Conservation (phyloP, 1,140 invertebrate species). For the Trichomalopsis sarcophagae region DNA sequence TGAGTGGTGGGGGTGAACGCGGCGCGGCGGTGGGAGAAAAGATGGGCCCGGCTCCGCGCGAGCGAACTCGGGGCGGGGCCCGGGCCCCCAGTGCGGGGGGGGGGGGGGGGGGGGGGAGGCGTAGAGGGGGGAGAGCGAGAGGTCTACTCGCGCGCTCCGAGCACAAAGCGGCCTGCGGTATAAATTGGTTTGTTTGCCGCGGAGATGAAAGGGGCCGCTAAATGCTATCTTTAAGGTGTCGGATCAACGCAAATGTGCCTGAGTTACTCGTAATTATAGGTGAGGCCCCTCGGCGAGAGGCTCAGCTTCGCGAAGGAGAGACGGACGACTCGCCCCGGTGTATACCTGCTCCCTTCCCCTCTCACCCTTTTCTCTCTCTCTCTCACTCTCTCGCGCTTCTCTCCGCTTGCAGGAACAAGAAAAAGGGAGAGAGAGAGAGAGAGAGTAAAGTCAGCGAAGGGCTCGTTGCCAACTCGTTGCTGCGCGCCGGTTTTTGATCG, state of each 20-base stretch:
- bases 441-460: not conserved
- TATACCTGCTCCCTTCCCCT: conserved; percentile 22
- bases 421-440: not conserved
- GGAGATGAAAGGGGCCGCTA: conserved; percentile 76
- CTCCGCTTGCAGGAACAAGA: not conserved
- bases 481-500: not conserved
- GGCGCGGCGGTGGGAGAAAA: conserved; percentile 26
- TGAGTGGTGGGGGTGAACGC: not conserved
- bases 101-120: not conserved
- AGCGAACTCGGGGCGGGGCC: conserved; percentile 42
- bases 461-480: conserved; percentile 46
- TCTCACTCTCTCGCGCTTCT: not conserved
- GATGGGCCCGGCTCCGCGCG: conserved; percentile 44
- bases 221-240: conserved; percentile 77
- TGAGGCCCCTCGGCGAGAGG: conserved; percentile 61
- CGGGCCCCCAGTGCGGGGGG: not conserved
- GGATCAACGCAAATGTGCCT: conserved; percentile 76
- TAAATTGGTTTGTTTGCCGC: conserved; percentile 77
- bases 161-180: conserved; percentile 67
- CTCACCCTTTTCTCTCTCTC: conserved; percentile 20
- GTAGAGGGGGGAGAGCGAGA: conserved; percentile 4
- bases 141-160: not conserved
- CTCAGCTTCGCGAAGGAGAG: conserved; percentile 56
- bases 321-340: conserved; percentile 5
- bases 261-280: conserved; percentile 77